phyloP scores from a whole-genome alignment of 2,113 vertebrate species.

The Nothocercus julius region DNA sequence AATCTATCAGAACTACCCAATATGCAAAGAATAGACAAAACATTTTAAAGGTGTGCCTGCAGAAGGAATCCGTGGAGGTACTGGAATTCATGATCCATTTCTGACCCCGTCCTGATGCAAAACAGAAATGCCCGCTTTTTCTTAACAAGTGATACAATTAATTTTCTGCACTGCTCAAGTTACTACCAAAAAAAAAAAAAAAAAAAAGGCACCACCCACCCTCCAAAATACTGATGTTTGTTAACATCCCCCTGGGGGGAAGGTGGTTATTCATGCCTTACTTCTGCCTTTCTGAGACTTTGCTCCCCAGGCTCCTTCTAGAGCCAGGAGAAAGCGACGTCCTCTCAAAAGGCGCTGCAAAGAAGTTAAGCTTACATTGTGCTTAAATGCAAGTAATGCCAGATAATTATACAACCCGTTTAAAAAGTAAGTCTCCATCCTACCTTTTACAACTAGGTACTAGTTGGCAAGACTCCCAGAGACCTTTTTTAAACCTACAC shows the following conservation, averaged over 20 bases:
- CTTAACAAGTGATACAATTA: neutral
- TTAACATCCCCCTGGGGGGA: neutral
- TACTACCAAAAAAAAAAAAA: neutral
- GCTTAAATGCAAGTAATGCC: neutral
- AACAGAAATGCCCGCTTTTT: neutral
- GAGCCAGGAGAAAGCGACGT: neutral
- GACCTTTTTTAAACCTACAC: slow-evolving; percentile 1
- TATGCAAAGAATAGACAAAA: neutral
- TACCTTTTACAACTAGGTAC: slow-evolving; percentile 32
- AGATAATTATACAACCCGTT: slow-evolving; percentile 44
- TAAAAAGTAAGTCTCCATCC: neutral
- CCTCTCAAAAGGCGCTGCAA: neutral
- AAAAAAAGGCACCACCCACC: no score
- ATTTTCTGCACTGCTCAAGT: neutral
- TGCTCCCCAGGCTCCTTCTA: neutral
- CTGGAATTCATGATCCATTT: neutral
- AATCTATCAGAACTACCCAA: neutral
- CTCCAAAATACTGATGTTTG: neutral
- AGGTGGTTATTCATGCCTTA: neutral
- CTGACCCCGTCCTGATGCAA: neutral
- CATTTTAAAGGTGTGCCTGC: neutral
- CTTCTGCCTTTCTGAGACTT: neutral
- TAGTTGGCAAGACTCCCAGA: slow-evolving; percentile 48
- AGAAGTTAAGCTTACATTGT: neutral
- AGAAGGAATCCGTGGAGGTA: neutral